Evolutionary conservation across 2,797 vertebrate species (phyloP).

Genomic region (Carduelis carduelis): DNA sequence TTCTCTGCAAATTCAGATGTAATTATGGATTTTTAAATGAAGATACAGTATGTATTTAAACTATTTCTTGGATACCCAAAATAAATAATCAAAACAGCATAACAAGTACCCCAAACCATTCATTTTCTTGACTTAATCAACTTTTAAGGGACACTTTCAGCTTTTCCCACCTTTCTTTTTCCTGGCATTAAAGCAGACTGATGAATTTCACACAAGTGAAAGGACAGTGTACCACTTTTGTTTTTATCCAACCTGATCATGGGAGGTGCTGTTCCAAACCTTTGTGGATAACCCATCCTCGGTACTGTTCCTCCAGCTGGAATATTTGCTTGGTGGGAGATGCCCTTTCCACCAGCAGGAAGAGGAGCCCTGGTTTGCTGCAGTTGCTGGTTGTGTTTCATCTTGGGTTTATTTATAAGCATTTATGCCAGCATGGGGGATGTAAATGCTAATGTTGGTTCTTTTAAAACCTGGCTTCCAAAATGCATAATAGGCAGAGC

Average conservation of each 20-base stretch:
- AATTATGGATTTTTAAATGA: not conserved
- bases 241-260: not conserved
- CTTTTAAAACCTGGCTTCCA: slow-evolving; percentile 39
- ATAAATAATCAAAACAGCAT: not conserved
- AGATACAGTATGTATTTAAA: not conserved
- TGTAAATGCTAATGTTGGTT: slow-evolving; percentile 57
- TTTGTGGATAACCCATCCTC: slow-evolving; percentile 17
- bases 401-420: slow-evolving; percentile 33
- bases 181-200: not conserved
- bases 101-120: not conserved
- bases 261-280: slow-evolving; percentile 23
- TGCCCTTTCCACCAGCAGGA: not conserved
- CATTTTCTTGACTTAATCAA: not conserved
- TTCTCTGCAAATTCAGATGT: not conserved
- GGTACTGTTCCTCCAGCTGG: not conserved
- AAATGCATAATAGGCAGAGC: slow-evolving; percentile 68
- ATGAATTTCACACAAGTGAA: not conserved
- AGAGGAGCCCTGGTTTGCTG: not conserved
- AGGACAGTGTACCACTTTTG: not conserved
- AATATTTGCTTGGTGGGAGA: not conserved
- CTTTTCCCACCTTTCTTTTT: not conserved
- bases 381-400: not conserved
- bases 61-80: not conserved
- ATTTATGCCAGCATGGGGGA: not conserved
- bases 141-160: slow-evolving; percentile 34